Evolutionary conservation across 2,888 invertebrate genomes (phyloP), one percentile per base, ranked within the genome.

Genomic region (Sthenelais limicola): DNA sequence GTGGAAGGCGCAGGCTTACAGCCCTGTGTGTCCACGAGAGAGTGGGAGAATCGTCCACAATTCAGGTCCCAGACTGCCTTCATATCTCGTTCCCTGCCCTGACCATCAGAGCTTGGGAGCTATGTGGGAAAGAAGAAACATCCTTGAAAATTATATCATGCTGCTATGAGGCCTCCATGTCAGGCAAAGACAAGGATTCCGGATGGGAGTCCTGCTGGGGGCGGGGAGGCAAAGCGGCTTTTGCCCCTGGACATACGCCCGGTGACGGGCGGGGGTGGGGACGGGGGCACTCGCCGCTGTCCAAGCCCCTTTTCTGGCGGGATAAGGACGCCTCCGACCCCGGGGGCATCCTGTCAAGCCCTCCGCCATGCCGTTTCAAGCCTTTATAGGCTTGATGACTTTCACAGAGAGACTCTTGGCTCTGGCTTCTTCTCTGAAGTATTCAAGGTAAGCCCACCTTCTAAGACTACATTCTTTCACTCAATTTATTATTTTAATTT

Each of bases 381-480:
- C 52, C 91, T 98, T 70, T 94, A 96, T 87, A 92, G 96, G 54
- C 92, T 96, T 80, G 97, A 97, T 89, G 97, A 98, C 90, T 97
- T 98, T 89, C 91, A 92, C 80, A 92, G 93, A 87, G 96, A 96
- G 89, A 94, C 94, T 89, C 94, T 98, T 84, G 98, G 97, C 62
- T 91, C 93, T 68, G 98, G 98, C 78, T 98, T 98, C 90, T 98
- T 97, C 90, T 97, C 97, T 3, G 96, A 97, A 90, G 97, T 98
- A 77, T 97, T 94, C 90, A 97, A 97, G 94, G 98, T 97, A 90
- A 91, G 92, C 28, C 26, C 24, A 67, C 18, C 18, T 43, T 12
- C 12, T 43, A 12, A 43, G 12, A n/a, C n/a, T n/a, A n/a, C n/a
- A n/a, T n/a, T n/a, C n/a, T n/a, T n/a, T n/a, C n/a, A n/a, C n/a